phyloP scores from a whole-genome alignment of 2,113 vertebrate genomes.

The Peromyscus californicus region DNA sequence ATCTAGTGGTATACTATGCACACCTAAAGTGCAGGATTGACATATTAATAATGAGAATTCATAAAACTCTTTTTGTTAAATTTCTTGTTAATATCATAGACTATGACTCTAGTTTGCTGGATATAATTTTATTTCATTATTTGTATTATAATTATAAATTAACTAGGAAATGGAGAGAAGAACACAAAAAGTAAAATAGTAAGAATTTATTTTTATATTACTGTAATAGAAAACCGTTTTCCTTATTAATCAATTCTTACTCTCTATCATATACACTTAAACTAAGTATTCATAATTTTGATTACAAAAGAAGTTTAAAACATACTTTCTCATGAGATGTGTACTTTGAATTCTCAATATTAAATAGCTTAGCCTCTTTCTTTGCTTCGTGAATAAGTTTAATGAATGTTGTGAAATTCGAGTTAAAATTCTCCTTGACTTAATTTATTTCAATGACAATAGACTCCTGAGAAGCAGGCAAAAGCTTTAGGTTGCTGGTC shows the following conservation, averaged over 20 bases:
- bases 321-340: neutral
- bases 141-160: constrained; percentile 23
- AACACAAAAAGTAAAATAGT: constrained; percentile 2
- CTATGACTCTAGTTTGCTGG: neutral
- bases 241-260: neutral
- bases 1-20: too few relatives aligned
- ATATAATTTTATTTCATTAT: constrained; percentile 39
- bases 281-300: constrained; percentile 25
- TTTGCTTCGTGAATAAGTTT: constrained; percentile 20
- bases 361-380: neutral
- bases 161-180: neutral
- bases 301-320: constrained; percentile 36
- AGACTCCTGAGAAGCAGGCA: neutral
- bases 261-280: neutral
- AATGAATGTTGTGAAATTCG: neutral
- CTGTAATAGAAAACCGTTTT: neutral
- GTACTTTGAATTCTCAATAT: neutral
- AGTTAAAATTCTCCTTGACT: constrained; percentile 8
- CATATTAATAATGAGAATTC: neutral
- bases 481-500: neutral
- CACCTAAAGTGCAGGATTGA: neutral
- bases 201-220: neutral
- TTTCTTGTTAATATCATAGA: neutral
- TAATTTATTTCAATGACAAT: neutral
- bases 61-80: constrained; percentile 5